Percentiles rank a stretch among this genome's conserved stretches.
These are phyloP conservation scores for Calliscelio sp. DNA, from an alignment of 2,888 invertebrate genomes.

Conservation along the genomic window DNA sequence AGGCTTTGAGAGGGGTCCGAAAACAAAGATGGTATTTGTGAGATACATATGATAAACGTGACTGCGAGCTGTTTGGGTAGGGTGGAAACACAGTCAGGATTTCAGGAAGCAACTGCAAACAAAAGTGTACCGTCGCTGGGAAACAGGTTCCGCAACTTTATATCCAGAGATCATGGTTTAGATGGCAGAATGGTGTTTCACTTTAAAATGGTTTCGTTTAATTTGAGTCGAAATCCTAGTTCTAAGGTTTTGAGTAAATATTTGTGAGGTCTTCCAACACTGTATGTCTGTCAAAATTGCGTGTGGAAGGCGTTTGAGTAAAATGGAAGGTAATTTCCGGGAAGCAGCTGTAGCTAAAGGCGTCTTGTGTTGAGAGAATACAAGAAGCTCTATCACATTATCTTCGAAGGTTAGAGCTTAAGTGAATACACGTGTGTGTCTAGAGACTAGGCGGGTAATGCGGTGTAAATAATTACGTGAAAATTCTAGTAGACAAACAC, in stretches of 20 bases:
- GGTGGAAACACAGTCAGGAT: no score
- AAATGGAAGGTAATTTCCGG: conserved; percentile 17
- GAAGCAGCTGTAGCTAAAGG: conserved; percentile 21
- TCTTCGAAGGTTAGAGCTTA: conserved; percentile 10
- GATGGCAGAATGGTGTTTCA: no score
- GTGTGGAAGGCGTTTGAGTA: background rate
- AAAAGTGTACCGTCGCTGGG: no score
- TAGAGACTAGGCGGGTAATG: conserved; percentile 11
- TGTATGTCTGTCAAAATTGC: background rate
- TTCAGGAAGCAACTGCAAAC: no score
- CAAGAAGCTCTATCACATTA: conserved; percentile 26
- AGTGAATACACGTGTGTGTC: background rate
- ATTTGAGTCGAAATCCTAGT: no score
- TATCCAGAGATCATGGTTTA: no score
- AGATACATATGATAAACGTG: conserved; percentile 50
- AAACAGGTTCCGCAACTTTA: no score
- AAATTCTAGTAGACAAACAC: conserved; percentile 24
- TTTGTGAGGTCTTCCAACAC: background rate
- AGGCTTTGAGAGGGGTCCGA: conserved; percentile 27
- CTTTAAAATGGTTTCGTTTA: no score
- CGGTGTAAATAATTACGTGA: conserved; percentile 36
- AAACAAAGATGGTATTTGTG: conserved; percentile 35
- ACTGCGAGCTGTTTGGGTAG: conserved; percentile 17
- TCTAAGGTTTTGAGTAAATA: no score
- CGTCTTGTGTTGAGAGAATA: conserved; percentile 3